Evolutionary conservation across 1,140 invertebrate genomes (phyloP), one percentile per base, ranked within the genome.

Genomic region (Drosophila repletoides): DNA sequence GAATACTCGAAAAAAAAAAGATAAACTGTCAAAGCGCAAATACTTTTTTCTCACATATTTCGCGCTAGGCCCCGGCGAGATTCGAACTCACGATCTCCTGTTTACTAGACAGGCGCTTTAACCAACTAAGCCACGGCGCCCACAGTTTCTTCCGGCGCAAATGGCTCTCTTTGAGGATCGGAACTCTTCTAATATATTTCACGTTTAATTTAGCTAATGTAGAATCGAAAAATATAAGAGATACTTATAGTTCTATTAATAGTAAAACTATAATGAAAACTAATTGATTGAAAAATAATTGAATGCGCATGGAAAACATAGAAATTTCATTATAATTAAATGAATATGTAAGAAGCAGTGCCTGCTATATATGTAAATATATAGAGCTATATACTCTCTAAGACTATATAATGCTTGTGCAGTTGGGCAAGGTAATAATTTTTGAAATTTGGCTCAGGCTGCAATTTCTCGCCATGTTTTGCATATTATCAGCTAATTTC

Each of bases 61-160:
- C 9, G 17, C 36, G 56, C 56, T 49, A 68, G 91, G 91, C 91
- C 89, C 91, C 91, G 91, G 90, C 89, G 91, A 89, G 88, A 90
- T 90, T 90, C 91, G 91, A 92, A 91, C 91, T 89, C 91, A 76
- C 90, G 91, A 92, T 91, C 91, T 92, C 91, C 90, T 92, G 91
- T 91, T 91, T 91, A 92, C 91, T 92, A 92, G 92, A 92, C 91
- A 92, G 91, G 91, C 91, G 92, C 92, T 92, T 92, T 92, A 92
- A 92, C 92, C 91, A 92, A 92, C 91, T 92, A 92, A 92, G 91
- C 92, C 91, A 92, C 91, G 91, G 91, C 91, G 92, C 91, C 91
- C 15, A 49, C 34, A 49, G 21, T 0, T n/a, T 0, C 0, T 0
- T 0, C 0, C 0, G 1, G 0, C n/a, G 15, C 43, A 5, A 2